Evolutionary conservation across 64 coral and sea anemone genomes (phyloP).

Genomic region (Cladopsammia gracilis): DNA sequence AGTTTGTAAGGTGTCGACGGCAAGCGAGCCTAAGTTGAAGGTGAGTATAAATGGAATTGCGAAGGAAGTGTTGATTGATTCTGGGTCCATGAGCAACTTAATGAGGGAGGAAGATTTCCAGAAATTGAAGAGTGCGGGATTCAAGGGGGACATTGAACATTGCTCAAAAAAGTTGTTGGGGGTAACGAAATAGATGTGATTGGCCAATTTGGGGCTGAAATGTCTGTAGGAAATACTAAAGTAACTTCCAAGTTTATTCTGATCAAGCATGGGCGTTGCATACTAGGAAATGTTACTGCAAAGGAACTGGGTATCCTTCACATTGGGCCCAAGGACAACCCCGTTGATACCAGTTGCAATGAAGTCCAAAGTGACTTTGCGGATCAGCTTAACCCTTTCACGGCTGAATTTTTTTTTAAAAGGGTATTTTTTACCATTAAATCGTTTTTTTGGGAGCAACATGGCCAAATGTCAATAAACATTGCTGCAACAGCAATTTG

Average conservation of each 20-base stretch:
- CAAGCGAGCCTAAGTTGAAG: constrained; percentile 15
- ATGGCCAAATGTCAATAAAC: no score
- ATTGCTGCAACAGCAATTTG: no score
- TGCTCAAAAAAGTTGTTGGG: constrained; percentile 41
- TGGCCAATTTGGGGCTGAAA: background rate
- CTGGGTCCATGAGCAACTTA: constrained; percentile 59
- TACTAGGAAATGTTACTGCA: background rate
- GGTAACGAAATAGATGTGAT: background rate
- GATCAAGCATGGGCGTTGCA: background rate
- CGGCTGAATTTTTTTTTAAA: no score
- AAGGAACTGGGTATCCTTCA: no score
- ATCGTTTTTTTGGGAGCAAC: no score
- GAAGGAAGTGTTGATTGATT: constrained; percentile 64
- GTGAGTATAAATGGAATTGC: constrained; percentile 60
- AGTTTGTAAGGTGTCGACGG: no score
- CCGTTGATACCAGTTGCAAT: background rate
- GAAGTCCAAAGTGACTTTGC: background rate
- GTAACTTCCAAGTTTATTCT: constrained; percentile 5
- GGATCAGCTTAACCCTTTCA: background rate
- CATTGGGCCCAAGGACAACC: no score
- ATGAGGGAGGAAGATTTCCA: constrained; percentile 34
- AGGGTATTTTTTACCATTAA: no score
- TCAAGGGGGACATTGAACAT: constrained; percentile 13
- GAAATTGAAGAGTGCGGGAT: background rate
- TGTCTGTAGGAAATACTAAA: background rate